Conservation (phyloP, 2,888 invertebrate species). For the Drepanosiphum platanoidis region DNA sequence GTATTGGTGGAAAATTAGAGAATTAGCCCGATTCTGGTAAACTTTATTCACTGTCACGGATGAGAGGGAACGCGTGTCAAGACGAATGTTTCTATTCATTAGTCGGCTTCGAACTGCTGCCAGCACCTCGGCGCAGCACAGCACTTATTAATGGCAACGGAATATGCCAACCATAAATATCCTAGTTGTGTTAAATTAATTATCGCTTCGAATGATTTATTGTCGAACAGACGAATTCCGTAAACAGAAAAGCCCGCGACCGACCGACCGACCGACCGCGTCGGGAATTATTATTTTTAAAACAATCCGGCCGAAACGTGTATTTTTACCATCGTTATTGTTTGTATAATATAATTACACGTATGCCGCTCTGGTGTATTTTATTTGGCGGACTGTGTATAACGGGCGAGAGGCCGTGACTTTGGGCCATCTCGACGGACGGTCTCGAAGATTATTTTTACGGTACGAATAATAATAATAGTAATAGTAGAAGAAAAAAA, state of each 20-base stretch:
- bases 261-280: neutral
- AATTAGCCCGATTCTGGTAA: slow-evolving; percentile 33
- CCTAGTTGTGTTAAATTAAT: slow-evolving; percentile 45
- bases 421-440: too few relatives aligned
- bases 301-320: too few relatives aligned
- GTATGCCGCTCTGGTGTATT: too few relatives aligned
- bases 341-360: too few relatives aligned
- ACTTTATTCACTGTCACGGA: slow-evolving; percentile 34
- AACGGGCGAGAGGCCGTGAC: too few relatives aligned
- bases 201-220: slow-evolving; percentile 45
- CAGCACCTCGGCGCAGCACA: neutral
- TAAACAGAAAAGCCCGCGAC: neutral
- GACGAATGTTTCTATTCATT: slow-evolving; percentile 58
- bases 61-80: slow-evolving; percentile 11
- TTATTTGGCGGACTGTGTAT: too few relatives aligned
- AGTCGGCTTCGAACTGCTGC: slow-evolving; percentile 30
- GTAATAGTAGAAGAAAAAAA: too few relatives aligned
- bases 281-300: neutral
- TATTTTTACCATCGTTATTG: too few relatives aligned
- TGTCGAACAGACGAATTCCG: slow-evolving; percentile 13
- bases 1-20: slow-evolving; percentile 27
- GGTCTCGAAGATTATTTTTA: too few relatives aligned
- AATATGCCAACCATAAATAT: slow-evolving; percentile 47
- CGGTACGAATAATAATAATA: too few relatives aligned
- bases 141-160: slow-evolving; percentile 19